These are phyloP conservation scores for Tinamus guttatus DNA, from an alignment of 2,113 vertebrate species.

Conservation along the genomic window DNA sequence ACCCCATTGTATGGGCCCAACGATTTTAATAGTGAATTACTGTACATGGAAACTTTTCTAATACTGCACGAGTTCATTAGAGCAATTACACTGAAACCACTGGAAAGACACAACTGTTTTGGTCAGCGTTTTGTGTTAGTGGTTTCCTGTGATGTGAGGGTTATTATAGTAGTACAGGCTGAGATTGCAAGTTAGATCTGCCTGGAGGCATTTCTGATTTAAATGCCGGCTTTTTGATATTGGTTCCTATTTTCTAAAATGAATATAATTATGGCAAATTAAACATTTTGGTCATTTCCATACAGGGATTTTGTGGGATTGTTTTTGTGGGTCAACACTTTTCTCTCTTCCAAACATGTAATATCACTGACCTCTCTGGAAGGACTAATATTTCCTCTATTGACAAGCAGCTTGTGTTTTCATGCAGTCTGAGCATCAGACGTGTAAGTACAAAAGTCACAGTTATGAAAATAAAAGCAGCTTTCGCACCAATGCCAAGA, in stretches of 20 bases:
- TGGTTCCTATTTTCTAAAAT: constrained; percentile 62
- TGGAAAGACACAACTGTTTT: constrained; percentile 58
- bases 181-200: constrained; percentile 64
- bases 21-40: constrained; percentile 26
- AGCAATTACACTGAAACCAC: constrained; percentile 50
- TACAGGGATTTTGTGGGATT: not conserved
- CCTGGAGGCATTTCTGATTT: constrained; percentile 55
- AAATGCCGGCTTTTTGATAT: constrained; percentile 57
- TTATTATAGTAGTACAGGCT: constrained; percentile 63
- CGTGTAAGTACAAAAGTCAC: not conserved
- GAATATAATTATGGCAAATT: constrained; percentile 27
- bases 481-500: not conserved
- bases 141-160: constrained; percentile 63
- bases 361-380: not conserved
- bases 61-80: constrained; percentile 61
- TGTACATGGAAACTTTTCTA: constrained; percentile 45
- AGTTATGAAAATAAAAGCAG: not conserved
- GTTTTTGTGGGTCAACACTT: not conserved
- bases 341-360: constrained; percentile 14
- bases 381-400: not conserved
- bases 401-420: not conserved
- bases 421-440: not conserved
- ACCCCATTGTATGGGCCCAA: not conserved
- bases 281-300: constrained; percentile 43
- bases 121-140: constrained; percentile 52